Percentiles rank a stretch among this genome's conserved stretches.
Conservation (phyloP, 2,113 vertebrate genomes). For the Gnathochromis pfefferi region DNA sequence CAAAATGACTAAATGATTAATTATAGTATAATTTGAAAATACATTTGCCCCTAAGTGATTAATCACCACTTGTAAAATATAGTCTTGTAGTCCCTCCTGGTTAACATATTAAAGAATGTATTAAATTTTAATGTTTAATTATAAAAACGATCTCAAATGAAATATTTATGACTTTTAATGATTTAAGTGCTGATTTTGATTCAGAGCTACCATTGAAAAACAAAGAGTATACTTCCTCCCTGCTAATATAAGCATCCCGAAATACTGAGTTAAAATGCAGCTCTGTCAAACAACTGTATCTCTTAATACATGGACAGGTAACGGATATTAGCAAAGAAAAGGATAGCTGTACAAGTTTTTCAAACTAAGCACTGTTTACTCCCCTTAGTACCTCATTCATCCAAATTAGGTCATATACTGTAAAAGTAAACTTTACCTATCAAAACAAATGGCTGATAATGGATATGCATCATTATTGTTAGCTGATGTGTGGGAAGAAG, state of each 20-base stretch:
- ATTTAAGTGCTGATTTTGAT: constrained; percentile 37
- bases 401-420: constrained; percentile 45
- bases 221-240: neutral
- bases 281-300: neutral
- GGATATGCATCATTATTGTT: constrained; percentile 76
- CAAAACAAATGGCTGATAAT: constrained; percentile 89
- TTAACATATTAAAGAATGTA: constrained; percentile 63
- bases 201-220: constrained; percentile 1
- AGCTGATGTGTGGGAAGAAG: neutral
- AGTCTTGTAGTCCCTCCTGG: constrained; percentile 45
- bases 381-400: constrained; percentile 69
- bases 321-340: accelerated
- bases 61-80: constrained; percentile 58
- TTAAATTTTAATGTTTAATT: constrained; percentile 73
- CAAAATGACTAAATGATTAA: constrained; percentile 38
- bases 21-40: constrained; percentile 58
- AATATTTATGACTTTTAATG: constrained; percentile 62
- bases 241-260: neutral
- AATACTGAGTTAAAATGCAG: neutral
- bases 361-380: neutral
- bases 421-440: constrained; percentile 77
- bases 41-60: constrained; percentile 54
- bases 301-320: neutral
- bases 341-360: neutral
- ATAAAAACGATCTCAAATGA: constrained; percentile 57